phyloP scores from a whole-genome alignment of 2,113 vertebrate species.

The Dicaeum eximium region DNA sequence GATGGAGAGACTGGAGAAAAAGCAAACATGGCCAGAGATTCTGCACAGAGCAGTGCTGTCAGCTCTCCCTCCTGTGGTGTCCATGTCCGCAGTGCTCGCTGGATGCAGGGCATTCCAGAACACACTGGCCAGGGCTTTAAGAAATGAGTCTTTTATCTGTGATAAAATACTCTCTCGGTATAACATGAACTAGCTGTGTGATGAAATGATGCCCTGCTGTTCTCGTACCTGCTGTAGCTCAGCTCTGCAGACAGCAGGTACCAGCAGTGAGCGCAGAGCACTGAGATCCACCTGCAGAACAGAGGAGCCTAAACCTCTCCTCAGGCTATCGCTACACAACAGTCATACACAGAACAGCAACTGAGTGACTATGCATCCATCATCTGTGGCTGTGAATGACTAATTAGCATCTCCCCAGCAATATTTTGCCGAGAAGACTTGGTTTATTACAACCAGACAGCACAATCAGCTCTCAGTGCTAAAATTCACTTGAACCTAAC shows the following conservation, averaged over 20 bases:
- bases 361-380: background rate
- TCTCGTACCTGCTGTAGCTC: background rate
- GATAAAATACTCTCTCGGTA: background rate
- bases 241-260: background rate
- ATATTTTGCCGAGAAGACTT: background rate
- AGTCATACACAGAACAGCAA: background rate
- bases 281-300: background rate
- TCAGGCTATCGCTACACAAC: background rate
- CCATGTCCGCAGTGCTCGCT: accelerated
- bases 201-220: background rate
- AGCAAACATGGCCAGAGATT: background rate
- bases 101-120: background rate
- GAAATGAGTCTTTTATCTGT: background rate
- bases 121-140: background rate
- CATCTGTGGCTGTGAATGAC: accelerated
- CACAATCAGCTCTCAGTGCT: background rate
- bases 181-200: background rate
- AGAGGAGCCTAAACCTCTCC: background rate
- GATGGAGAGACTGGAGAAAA: background rate
- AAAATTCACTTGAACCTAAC: background rate
- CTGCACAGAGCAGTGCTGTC: accelerated
- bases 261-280: accelerated
- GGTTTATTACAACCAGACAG: background rate
- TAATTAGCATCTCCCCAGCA: background rate
- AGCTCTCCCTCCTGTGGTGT: background rate